Conservation (phyloP, 2,797 vertebrate genomes). For the Acipenser oxyrinchus region DNA sequence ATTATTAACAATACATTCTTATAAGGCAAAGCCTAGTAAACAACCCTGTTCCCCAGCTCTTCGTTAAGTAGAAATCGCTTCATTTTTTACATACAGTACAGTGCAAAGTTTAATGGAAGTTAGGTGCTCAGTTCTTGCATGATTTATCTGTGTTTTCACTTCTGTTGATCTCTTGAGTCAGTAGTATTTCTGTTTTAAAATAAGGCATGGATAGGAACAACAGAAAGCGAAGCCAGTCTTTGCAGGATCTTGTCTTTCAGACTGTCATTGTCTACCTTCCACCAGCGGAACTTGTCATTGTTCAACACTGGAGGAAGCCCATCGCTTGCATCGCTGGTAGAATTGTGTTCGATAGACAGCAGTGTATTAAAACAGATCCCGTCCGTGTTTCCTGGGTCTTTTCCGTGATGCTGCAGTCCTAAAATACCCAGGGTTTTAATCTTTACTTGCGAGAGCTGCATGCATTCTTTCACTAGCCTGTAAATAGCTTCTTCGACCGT, state of each 20-base stretch:
- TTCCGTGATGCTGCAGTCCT: conserved; percentile 74
- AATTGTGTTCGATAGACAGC: conserved; percentile 41
- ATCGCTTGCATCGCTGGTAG: conserved; percentile 8
- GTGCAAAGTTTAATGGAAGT: too few species aligned
- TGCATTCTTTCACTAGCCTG: conserved; percentile 58
- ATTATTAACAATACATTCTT: too few species aligned
- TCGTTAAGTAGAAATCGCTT: too few species aligned
- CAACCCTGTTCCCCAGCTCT: too few species aligned
- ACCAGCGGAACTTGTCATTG: conserved; percentile 58
- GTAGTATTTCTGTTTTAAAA: conserved; percentile 30
- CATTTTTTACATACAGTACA: too few species aligned
- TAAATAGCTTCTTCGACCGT: conserved; percentile 49
- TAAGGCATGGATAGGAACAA: conserved; percentile 65
- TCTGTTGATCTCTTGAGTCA: too few species aligned
- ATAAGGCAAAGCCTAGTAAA: too few species aligned
- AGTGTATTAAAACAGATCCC: conserved; percentile 76
- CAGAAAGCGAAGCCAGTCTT: conserved; percentile 34
- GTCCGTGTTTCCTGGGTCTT: conserved; percentile 44
- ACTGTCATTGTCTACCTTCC: conserved; percentile 46
- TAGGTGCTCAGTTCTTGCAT: too few species aligned
- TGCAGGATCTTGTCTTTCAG: conserved; percentile 54
- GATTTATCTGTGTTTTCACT: too few species aligned
- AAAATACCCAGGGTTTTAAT: conserved; percentile 61
- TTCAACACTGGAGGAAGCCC: conserved; percentile 47
- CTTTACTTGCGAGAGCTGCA: conserved; percentile 38